These are phyloP conservation scores for Bostrychus sinensis DNA, from an alignment of 2,113 vertebrate species.

Conservation along the genomic window DNA sequence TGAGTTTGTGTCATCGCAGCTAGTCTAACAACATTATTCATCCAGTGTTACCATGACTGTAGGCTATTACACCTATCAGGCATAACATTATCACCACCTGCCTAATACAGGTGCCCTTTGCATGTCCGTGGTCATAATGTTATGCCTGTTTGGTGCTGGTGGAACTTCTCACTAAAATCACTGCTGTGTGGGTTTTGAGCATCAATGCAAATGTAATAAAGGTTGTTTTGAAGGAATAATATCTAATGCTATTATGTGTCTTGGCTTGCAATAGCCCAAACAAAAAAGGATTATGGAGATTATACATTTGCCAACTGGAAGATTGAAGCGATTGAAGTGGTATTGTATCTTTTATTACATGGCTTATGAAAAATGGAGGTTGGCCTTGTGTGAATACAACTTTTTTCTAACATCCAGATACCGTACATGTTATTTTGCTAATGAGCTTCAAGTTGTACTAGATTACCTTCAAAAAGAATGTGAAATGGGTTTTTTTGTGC, in stretches of 20 bases:
- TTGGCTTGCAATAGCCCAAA: constrained; percentile 48
- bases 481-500: too few relatives aligned
- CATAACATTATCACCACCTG: neutral
- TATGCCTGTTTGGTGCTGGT: too few relatives aligned
- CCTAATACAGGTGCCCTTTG: too few relatives aligned
- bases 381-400: too few relatives aligned
- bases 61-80: constrained; percentile 17
- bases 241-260: constrained; percentile 68
- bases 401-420: neutral
- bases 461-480: too few relatives aligned
- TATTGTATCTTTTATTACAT: constrained; percentile 32
- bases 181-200: constrained; percentile 36
- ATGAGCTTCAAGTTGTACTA: too few relatives aligned
- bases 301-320: constrained; percentile 59
- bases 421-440: too few relatives aligned
- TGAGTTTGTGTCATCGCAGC: constrained; percentile 45
- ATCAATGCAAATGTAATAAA: constrained; percentile 64
- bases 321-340: constrained; percentile 24
- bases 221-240: constrained; percentile 66
- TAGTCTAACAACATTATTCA: constrained; percentile 58
- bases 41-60: constrained; percentile 47
- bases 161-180: constrained; percentile 24
- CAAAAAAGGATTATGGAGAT: constrained; percentile 71
- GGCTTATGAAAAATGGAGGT: constrained; percentile 12
- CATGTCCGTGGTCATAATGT: too few relatives aligned